Evolutionary conservation across 2,888 invertebrate species (phyloP).

Genomic region (Didymodactylos carnosus): DNA sequence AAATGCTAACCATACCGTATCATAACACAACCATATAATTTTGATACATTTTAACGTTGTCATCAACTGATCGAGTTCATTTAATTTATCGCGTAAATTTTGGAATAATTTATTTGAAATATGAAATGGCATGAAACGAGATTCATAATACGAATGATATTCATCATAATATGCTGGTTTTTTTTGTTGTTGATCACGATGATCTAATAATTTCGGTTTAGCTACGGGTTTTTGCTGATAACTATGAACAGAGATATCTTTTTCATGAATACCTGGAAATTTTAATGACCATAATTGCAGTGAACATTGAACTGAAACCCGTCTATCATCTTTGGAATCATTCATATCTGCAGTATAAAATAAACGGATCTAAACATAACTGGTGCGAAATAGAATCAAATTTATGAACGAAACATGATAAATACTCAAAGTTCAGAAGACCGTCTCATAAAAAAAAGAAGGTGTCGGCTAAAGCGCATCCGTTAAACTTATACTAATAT

Average conservation of each 20-base stretch:
- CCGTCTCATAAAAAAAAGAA: too few relatives aligned
- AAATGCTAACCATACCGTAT: background rate
- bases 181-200: background rate
- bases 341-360: too few relatives aligned
- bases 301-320: background rate
- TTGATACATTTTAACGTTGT: background rate
- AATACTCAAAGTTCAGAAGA: too few relatives aligned
- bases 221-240: background rate
- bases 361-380: too few relatives aligned
- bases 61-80: background rate
- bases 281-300: background rate
- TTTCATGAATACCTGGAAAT: background rate
- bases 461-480: too few relatives aligned
- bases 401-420: too few relatives aligned
- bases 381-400: too few relatives aligned
- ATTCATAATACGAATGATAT: background rate
- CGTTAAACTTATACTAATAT: too few relatives aligned
- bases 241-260: background rate
- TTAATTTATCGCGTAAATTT: background rate
- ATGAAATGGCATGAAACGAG: background rate
- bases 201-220: background rate
- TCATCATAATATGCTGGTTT: background rate
- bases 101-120: background rate
- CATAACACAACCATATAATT: background rate
- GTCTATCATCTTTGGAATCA: too few relatives aligned